A percentile compares a stretch with the other conserved stretches of the same genome.
Conservation (phyloP, 2,888 invertebrate genomes). For the Monochamus alternatus region DNA sequence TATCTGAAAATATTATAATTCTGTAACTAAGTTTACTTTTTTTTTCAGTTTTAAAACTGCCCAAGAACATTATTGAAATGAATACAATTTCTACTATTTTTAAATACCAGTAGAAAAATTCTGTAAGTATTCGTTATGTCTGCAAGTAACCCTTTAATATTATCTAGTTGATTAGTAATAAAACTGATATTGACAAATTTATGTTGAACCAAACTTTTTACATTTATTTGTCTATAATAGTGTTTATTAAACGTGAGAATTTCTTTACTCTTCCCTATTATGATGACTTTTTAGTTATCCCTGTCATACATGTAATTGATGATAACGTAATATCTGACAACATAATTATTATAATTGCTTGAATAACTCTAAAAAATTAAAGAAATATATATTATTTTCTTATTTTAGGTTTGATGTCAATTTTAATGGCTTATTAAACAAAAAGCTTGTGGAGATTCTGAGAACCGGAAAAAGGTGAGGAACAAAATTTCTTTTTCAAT, state of each 20-base stretch:
- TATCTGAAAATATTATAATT: neutral
- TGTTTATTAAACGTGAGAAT: neutral
- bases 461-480: neutral
- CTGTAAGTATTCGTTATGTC: neutral
- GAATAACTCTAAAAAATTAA: neutral
- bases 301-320: conserved; percentile 50
- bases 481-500: too few relatives aligned
- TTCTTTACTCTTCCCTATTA: neutral
- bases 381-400: neutral
- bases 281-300: conserved; percentile 52
- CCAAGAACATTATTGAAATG: too few relatives aligned
- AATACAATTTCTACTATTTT: neutral
- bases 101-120: neutral
- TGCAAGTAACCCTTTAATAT: too few relatives aligned
- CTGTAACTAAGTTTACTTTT: neutral
- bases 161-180: too few relatives aligned
- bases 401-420: neutral
- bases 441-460: too few relatives aligned
- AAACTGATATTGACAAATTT: too few relatives aligned
- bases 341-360: neutral
- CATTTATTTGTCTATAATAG: too few relatives aligned
- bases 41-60: neutral
- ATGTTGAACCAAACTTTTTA: too few relatives aligned
- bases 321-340: conserved; percentile 42
- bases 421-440: too few relatives aligned